phyloP scores from a whole-genome alignment of 2,797 vertebrate genomes.

The Etheostoma nigrum region DNA sequence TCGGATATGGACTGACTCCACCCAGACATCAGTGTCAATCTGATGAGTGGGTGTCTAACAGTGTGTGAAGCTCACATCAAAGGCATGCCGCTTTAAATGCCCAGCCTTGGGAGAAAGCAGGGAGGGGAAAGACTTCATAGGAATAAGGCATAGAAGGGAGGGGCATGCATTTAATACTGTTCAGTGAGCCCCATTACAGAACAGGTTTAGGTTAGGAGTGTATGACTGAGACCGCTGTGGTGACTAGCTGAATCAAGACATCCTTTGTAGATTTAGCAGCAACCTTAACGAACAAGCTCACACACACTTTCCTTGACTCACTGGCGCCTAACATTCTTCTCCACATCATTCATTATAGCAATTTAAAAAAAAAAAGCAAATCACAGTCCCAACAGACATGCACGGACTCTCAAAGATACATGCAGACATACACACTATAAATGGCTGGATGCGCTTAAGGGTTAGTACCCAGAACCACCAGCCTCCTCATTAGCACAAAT shows the following conservation, averaged over 20 bases:
- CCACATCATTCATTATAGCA: slow-evolving; percentile 37
- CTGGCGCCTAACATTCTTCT: slow-evolving; percentile 29
- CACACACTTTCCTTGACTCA: slow-evolving; percentile 4
- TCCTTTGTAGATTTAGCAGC: slow-evolving; percentile 22
- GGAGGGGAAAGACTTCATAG: slow-evolving; percentile 48
- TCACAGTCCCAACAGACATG: slow-evolving; percentile 39
- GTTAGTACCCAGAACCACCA: slow-evolving; percentile 59
- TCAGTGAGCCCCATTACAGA: slow-evolving; percentile 46
- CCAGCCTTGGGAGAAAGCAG: slow-evolving; percentile 49
- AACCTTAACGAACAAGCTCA: slow-evolving; percentile 24
- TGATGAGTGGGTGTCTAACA: slow-evolving; percentile 74
- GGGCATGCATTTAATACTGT: slow-evolving; percentile 44
- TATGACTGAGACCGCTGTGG: not conserved
- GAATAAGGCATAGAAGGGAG: slow-evolving; percentile 54
- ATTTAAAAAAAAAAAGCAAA: slow-evolving; percentile 38
- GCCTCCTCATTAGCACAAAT: slow-evolving; percentile 77
- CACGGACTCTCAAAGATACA: slow-evolving; percentile 30
- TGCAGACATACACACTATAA: slow-evolving; percentile 28
- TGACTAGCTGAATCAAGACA: slow-evolving; percentile 45
- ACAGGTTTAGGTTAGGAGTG: slow-evolving; percentile 20
- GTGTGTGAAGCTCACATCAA: slow-evolving; percentile 78
- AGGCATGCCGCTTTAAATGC: slow-evolving; percentile 62
- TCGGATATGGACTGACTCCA: slow-evolving; percentile 55
- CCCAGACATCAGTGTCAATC: slow-evolving; percentile 69
- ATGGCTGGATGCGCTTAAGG: slow-evolving; percentile 56